Evolutionary conservation across 2,797 vertebrate genomes (phyloP), one percentile per base, ranked within the genome.

Genomic region (Muscicapa striata): DNA sequence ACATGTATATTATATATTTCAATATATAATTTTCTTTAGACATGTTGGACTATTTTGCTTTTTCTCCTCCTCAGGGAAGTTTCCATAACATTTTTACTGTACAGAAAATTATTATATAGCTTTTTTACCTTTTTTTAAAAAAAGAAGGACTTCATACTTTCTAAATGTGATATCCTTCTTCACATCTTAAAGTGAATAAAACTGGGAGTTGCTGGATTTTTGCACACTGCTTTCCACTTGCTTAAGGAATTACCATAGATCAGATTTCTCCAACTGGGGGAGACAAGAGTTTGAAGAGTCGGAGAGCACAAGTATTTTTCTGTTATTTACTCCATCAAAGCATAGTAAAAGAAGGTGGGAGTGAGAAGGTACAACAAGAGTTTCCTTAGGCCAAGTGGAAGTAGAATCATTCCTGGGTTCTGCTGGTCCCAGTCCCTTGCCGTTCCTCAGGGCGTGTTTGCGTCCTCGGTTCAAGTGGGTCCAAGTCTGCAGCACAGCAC

Each of bases 381-480:
- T 76, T 89, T 94, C 74, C 80, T 69, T 48, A 32, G 70, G 90
- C 62, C 90, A 64, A 36, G 36, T 77, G 46, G 73, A 88, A 88
- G n/a, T 55, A 13, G 58, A 81, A 46, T 18, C 73, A 73, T 62
- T 78, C 69, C 38, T 15, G 24, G 43, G 21, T 81, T 41, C 54
- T 91, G 29, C 73, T 52, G 61, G 9, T 70, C 51, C 52, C 20
- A 2, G 0, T 55, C 64, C 84, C 38, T 89, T 21, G 62, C 48
- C 0, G 26, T 49, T 92, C 87, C 83, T 79, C 87, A 55, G 87
- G 87, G 84, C 43, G 74, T 76, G 83, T 88, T 88, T 88, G 87
- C 2, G 0, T 57, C 55, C 36, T 46, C 0, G 1, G 59, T 84
- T 93, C 85, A 86, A 86, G 57, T 52, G 83, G 85, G 90, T 77